A percentile compares a stretch with the other conserved stretches of the same genome.
Conservation (phyloP, 2,797 vertebrate species). For the Manis crassicaudata region DNA sequence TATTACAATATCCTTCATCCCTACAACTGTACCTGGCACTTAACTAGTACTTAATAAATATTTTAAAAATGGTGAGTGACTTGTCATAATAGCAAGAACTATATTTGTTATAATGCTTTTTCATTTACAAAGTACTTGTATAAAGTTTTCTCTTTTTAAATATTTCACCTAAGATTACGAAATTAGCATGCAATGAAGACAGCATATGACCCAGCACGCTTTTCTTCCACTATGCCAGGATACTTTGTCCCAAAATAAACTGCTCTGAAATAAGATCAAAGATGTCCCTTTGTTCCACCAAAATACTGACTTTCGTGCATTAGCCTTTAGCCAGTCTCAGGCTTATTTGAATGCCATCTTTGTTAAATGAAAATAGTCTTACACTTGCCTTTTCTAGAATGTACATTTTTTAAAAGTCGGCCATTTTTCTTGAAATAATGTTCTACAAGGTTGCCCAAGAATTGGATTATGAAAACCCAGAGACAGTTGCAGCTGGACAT, state of each 20-base stretch:
- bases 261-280: not conserved
- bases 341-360: not conserved
- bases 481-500: constrained; percentile 54
- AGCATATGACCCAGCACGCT: not conserved
- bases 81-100: not conserved
- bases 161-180: constrained; percentile 2
- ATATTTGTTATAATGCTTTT: not conserved
- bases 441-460: constrained; percentile 62
- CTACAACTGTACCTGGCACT: not conserved
- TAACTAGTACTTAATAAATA: not conserved
- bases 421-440: constrained; percentile 12
- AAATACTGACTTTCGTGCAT: not conserved
- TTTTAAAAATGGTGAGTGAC: not conserved
- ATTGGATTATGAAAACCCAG: constrained; percentile 72
- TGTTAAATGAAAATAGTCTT: not conserved
- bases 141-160: constrained; percentile 22
- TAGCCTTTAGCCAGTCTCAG: not conserved
- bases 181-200: not conserved
- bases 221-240: not conserved
- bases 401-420: not conserved
- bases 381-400: not conserved
- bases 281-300: not conserved
- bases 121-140: not conserved
- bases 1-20: not conserved
- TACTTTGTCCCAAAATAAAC: not conserved